A percentile compares a stretch with the other conserved stretches of the same genome.
Conservation (phyloP, 2,113 vertebrate species). For the Solea senegalensis region DNA sequence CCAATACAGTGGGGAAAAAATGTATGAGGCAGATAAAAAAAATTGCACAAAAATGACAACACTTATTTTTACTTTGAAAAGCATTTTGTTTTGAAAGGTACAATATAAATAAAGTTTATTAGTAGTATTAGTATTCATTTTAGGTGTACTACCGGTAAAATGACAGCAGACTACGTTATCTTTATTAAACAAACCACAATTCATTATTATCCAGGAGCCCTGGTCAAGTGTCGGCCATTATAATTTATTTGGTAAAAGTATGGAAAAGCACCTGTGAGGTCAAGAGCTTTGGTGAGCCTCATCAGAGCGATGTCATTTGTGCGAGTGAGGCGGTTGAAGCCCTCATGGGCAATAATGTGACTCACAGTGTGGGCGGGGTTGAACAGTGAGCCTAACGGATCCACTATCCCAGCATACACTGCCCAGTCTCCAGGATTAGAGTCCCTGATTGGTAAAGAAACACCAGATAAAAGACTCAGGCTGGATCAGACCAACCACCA, state of each 20-base stretch:
- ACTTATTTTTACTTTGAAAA: too few relatives aligned
- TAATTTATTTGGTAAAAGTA: not conserved
- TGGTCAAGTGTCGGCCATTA: not conserved
- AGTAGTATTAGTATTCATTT: too few relatives aligned
- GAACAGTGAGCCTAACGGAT: constrained; percentile 35
- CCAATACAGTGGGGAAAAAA: too few relatives aligned
- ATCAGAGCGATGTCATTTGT: constrained; percentile 71
- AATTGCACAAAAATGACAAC: too few relatives aligned
- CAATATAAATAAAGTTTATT: too few relatives aligned
- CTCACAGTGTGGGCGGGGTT: constrained; percentile 48
- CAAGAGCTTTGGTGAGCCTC: constrained; percentile 60
- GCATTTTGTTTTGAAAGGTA: too few relatives aligned
- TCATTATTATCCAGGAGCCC: too few relatives aligned
- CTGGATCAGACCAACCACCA: not conserved
- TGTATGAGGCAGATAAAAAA: too few relatives aligned
- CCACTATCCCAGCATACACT: constrained; percentile 59
- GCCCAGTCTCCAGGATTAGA: constrained; percentile 52
- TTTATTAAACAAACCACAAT: too few relatives aligned
- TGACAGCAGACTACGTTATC: too few relatives aligned
- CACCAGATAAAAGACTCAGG: not conserved
- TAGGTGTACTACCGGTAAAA: too few relatives aligned
- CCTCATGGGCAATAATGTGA: constrained; percentile 47
- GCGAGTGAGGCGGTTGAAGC: constrained; percentile 34
- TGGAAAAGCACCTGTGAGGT: constrained; percentile 46
- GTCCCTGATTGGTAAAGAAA: constrained; percentile 30